Evolutionary conservation across 2,113 vertebrate species (phyloP).

Genomic region (Lamprologus ornatipinnis): DNA sequence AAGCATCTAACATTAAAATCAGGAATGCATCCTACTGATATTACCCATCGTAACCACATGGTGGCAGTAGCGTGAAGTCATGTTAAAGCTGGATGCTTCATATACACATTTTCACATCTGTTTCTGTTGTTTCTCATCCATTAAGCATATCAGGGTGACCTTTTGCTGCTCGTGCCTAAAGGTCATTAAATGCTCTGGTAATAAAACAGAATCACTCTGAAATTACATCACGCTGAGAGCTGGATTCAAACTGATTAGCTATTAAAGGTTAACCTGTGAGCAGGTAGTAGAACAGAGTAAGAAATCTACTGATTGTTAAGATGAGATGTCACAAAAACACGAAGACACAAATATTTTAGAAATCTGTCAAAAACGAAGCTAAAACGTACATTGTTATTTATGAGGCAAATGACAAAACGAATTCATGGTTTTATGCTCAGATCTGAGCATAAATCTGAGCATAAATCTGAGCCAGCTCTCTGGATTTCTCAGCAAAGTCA

Average conservation of each 20-base stretch:
- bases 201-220: constrained; percentile 6
- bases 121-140: not conserved
- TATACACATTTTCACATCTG: not conserved
- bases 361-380: not conserved
- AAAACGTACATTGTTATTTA: not conserved
- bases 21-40: not conserved
- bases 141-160: constrained; percentile 5
- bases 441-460: not conserved
- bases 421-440: not conserved
- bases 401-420: not conserved
- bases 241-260: not conserved
- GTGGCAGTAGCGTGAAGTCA: not conserved
- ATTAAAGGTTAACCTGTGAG: not conserved
- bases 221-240: not conserved
- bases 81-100: not conserved
- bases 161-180: not conserved
- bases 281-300: not conserved
- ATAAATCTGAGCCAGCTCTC: not conserved
- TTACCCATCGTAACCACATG: not conserved
- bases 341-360: not conserved
- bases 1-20: not conserved
- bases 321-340: not conserved
- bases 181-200: not conserved
- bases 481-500: not conserved
- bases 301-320: not conserved